phyloP scores from a whole-genome alignment of 2,797 vertebrate genomes.

The Microchirus variegatus region DNA sequence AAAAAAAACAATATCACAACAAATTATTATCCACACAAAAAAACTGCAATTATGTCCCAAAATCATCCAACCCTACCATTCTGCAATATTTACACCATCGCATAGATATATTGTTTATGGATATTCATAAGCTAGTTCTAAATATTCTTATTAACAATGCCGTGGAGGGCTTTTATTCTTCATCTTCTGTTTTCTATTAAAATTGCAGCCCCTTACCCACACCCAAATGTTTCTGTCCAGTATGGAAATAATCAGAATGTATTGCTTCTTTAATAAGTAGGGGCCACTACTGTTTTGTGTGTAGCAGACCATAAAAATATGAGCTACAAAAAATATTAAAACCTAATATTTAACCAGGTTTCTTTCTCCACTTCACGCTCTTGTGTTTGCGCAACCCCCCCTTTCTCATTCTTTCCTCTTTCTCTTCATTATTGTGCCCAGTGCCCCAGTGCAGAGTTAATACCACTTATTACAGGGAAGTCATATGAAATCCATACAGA shows the following conservation, averaged over 20 bases:
- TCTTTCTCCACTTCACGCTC: slow-evolving; percentile 30
- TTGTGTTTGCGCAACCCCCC: slow-evolving; percentile 42
- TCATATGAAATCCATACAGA: slow-evolving; percentile 69
- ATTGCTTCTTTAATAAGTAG: slow-evolving; percentile 50
- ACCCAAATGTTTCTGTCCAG: no score
- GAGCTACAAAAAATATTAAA: slow-evolving; percentile 53
- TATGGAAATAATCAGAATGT: slow-evolving; percentile 17
- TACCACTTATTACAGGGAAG: slow-evolving; percentile 70
- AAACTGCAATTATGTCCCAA: no score
- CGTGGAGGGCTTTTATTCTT: neutral
- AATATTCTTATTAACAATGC: neutral
- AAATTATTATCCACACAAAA: no score
- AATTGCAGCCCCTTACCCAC: neutral
- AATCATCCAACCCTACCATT: no score
- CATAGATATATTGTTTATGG: no score
- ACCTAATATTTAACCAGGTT: slow-evolving; percentile 57
- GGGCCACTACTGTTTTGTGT: slow-evolving; percentile 32
- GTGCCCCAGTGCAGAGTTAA: slow-evolving; percentile 55
- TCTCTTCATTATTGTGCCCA: slow-evolving; percentile 52
- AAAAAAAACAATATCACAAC: no score
- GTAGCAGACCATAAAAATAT: slow-evolving; percentile 44
- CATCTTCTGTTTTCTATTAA: neutral
- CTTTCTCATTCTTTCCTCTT: neutral
- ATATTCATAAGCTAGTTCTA: no score
- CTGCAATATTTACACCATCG: no score